Percentiles rank a stretch among this genome's conserved stretches.
These are phyloP conservation scores for Drosophila ohnishii DNA, from an alignment of 1,140 invertebrate species.

Conservation along the genomic window DNA sequence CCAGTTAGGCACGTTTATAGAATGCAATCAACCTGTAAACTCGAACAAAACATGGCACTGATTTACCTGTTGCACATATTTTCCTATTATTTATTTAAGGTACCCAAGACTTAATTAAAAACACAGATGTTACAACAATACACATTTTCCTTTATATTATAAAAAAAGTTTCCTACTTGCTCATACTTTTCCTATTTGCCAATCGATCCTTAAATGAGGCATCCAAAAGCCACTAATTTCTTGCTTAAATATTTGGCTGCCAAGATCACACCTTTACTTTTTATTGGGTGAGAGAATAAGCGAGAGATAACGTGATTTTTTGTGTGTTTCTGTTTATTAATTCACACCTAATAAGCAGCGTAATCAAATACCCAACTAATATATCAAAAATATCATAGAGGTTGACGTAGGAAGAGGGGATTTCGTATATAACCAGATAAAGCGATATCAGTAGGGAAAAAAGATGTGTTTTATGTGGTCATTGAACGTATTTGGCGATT, in stretches of 20 bases:
- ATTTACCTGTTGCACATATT: slow-evolving; percentile 6
- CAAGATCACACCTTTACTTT: slow-evolving; percentile 25
- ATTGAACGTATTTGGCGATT: slow-evolving; percentile 38
- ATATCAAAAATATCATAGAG: slow-evolving; percentile 21
- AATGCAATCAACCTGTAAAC: slow-evolving; percentile 5
- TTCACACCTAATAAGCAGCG: slow-evolving; percentile 48
- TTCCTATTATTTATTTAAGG: background rate
- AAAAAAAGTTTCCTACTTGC: background rate
- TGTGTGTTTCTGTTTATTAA: slow-evolving; percentile 40
- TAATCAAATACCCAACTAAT: slow-evolving; percentile 44
- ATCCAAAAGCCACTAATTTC: background rate
- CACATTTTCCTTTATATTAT: background rate
- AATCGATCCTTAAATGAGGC: slow-evolving; percentile 14
- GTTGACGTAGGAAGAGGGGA: background rate
- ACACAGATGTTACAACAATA: background rate
- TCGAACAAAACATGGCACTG: slow-evolving; percentile 4
- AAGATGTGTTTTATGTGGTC: slow-evolving; percentile 47
- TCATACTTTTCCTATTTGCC: background rate
- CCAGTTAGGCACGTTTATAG: slow-evolving; percentile 25
- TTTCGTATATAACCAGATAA: slow-evolving; percentile 11
- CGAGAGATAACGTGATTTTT: slow-evolving; percentile 43
- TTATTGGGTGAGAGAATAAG: slow-evolving; percentile 3
- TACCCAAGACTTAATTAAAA: background rate
- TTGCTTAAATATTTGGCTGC: slow-evolving; percentile 7
- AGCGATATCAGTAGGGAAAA: slow-evolving; percentile 20